Evolutionary conservation across 2,113 vertebrate species (phyloP).

Genomic region (Rallus limicola): DNA sequence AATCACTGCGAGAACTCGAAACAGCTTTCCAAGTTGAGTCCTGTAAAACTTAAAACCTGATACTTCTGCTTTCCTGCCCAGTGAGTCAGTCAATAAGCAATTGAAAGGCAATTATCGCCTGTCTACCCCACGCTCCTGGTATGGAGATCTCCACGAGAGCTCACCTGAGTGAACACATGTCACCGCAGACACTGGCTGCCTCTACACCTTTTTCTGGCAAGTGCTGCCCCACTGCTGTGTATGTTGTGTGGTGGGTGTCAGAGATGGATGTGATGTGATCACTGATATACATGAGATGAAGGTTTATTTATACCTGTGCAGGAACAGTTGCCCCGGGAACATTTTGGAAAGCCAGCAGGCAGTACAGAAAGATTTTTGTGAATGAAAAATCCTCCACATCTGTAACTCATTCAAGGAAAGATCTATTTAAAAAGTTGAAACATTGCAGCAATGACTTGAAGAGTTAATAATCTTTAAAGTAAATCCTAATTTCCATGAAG

Average conservation of each 20-base stretch:
- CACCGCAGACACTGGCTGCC: not conserved
- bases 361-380: not conserved
- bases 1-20: not conserved
- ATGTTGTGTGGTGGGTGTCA: not conserved
- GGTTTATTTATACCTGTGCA: not conserved
- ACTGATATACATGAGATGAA: not conserved
- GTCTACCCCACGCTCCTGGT: not conserved
- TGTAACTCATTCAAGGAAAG: not conserved
- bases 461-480: not conserved
- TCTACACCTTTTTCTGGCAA: not conserved
- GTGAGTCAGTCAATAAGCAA: conserved; percentile 42
- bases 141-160: not conserved
- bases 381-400: not conserved
- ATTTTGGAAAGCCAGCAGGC: not conserved
- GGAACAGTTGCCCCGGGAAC: not conserved
- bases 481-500: not conserved
- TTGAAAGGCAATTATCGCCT: conserved; percentile 70
- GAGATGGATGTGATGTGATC: not conserved
- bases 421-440: not conserved
- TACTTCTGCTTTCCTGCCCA: conserved; percentile 1
- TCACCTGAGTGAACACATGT: not conserved
- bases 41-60: not conserved
- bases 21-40: not conserved
- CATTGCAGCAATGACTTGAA: not conserved
- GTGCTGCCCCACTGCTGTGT: not conserved